Conservation (phyloP, 2,797 vertebrate genomes). For the Orestias chungarensis region DNA sequence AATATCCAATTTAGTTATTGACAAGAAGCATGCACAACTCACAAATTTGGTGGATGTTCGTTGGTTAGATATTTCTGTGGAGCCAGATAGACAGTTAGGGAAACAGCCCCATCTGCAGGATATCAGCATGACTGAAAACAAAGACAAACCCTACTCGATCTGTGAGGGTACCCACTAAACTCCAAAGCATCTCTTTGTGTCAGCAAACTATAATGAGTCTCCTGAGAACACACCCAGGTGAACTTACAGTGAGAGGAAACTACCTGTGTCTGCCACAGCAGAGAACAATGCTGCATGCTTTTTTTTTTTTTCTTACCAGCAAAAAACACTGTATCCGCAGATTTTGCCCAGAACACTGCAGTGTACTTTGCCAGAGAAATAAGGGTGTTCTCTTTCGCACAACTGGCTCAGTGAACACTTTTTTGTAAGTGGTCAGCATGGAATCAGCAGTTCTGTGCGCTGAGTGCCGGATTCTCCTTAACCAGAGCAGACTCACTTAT, state of each 20-base stretch:
- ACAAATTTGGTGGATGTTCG: constrained; percentile 35
- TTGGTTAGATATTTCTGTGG: constrained; percentile 8
- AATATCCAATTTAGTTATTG: constrained; percentile 52
- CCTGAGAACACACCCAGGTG: constrained; percentile 57
- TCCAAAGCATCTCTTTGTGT: constrained; percentile 58
- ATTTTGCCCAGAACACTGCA: constrained; percentile 54
- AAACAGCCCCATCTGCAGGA: constrained; percentile 76
- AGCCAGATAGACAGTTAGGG: constrained; percentile 51
- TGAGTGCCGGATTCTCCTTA: constrained; percentile 36
- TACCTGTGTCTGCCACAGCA: constrained; percentile 55
- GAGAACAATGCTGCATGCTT: constrained; percentile 51
- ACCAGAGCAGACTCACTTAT: constrained; percentile 20
- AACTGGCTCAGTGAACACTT: constrained; percentile 48
- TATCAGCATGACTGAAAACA: background rate
- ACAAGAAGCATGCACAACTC: constrained; percentile 35
- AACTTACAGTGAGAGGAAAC: constrained; percentile 64
- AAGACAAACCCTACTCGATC: background rate
- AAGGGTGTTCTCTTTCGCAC: constrained; percentile 61
- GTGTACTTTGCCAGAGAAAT: constrained; percentile 51
- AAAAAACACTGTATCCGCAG: constrained; percentile 65
- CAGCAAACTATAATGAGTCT: constrained; percentile 69
- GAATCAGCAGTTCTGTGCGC: constrained; percentile 55
- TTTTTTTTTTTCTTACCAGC: background rate
- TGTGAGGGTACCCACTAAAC: constrained; percentile 39
- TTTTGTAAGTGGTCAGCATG: constrained; percentile 62